Percentiles rank a stretch among this genome's conserved stretches.
These are phyloP conservation scores for Ispidina lecontei DNA, from an alignment of 2,797 vertebrate genomes.

Conservation along the genomic window DNA sequence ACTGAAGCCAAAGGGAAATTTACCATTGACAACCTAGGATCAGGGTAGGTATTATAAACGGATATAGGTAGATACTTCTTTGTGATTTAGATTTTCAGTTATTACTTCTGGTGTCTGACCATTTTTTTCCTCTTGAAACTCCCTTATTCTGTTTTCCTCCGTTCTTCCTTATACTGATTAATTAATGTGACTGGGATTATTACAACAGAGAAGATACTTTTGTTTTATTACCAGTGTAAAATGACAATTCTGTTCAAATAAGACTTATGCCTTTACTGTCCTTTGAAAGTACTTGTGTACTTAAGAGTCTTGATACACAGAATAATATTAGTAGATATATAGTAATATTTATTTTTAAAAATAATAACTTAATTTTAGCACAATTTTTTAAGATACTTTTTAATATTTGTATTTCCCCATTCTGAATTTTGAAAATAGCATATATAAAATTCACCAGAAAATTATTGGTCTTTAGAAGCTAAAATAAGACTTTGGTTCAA, in stretches of 20 bases:
- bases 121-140: background rate
- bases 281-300: background rate
- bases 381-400: background rate
- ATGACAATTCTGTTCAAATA: background rate
- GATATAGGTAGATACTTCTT: background rate
- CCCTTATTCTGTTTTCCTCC: background rate
- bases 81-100: background rate
- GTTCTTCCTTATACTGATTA: background rate
- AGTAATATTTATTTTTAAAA: too few species aligned
- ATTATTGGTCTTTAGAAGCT: background rate
- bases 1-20: background rate
- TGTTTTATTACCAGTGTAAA: background rate
- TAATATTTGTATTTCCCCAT: background rate
- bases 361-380: background rate
- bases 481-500: background rate
- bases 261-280: background rate
- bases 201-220: background rate
- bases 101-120: background rate
- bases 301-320: background rate
- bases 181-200: background rate
- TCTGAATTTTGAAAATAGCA: background rate
- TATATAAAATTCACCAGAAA: background rate
- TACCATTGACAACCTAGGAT: background rate
- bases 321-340: background rate
- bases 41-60: background rate